Conservation (phyloP, 2,888 invertebrate species). For the Drosophila testacea region DNA sequence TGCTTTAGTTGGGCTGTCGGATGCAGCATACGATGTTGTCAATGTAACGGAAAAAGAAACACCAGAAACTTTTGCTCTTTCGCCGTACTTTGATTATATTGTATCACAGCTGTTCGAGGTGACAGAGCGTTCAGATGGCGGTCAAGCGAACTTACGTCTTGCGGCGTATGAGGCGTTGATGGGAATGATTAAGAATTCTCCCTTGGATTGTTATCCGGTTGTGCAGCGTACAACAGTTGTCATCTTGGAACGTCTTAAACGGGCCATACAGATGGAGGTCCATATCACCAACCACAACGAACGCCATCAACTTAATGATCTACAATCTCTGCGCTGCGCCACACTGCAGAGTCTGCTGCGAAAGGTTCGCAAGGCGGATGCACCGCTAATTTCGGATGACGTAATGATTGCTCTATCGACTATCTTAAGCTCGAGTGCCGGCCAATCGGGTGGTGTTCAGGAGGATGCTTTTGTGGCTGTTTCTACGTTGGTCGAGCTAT, state of each 20-base stretch:
- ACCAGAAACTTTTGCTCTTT: conserved; percentile 96
- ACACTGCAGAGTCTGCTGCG: conserved; percentile 97
- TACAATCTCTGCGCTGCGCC: conserved; percentile 98
- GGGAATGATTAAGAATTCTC: conserved; percentile 99
- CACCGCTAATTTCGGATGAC: conserved; percentile 97
- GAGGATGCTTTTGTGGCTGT: conserved; percentile 99
- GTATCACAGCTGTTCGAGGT: conserved; percentile 96
- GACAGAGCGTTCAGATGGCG: conserved; percentile 97
- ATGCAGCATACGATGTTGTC: conserved; percentile 97
- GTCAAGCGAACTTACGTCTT: conserved; percentile 96
- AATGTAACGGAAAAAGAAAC: conserved; percentile 86
- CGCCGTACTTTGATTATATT: conserved; percentile 97
- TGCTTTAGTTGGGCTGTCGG: conserved; percentile 98
- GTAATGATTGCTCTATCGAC: conserved; percentile 98
- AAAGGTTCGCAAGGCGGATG: conserved; percentile 97
- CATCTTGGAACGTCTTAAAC: conserved; percentile 96
- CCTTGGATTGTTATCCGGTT: conserved; percentile 97
- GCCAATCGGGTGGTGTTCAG: conserved; percentile 96
- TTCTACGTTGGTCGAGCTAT: conserved; percentile 96
- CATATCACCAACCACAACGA: conserved; percentile 94
- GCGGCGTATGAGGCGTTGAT: conserved; percentile 99
- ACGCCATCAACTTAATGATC: conserved; percentile 96
- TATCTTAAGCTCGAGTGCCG: conserved; percentile 96
- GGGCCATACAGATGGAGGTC: conserved; percentile 97
- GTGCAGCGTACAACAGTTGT: conserved; percentile 99